Conservation (phyloP, 2,888 invertebrate genomes). For the Strigamia transsilvanica region DNA sequence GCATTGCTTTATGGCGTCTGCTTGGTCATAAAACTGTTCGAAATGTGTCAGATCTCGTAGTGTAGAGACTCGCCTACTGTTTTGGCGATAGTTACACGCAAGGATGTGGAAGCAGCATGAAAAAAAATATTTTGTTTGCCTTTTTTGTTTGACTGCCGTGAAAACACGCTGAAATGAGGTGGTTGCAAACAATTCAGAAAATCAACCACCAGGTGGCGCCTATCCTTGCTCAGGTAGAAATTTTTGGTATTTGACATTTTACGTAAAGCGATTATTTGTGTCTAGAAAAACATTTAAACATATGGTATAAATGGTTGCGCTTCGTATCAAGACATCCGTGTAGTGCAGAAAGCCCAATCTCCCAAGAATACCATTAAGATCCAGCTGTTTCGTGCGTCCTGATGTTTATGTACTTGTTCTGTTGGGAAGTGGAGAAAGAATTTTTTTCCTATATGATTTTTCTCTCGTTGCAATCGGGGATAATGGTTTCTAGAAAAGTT, state of each 20-base stretch:
- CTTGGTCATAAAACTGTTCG: constrained; percentile 50
- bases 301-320: constrained; percentile 38
- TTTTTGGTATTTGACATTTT: constrained; percentile 13
- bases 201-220: constrained; percentile 42
- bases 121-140: not conserved
- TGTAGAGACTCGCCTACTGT: constrained; percentile 29
- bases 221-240: constrained; percentile 10
- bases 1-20: constrained; percentile 53
- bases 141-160: not conserved
- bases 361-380: constrained; percentile 43
- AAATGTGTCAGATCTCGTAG: constrained; percentile 52
- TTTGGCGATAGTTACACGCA: not conserved
- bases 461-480: constrained; percentile 3
- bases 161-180: not conserved
- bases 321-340: constrained; percentile 31
- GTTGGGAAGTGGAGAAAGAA: constrained; percentile 49
- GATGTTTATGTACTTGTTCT: constrained; percentile 49
- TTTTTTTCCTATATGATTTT: constrained; percentile 28
- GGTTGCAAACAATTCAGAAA: not conserved
- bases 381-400: constrained; percentile 41
- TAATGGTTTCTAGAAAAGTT: constrained; percentile 39
- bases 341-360: constrained; percentile 36
- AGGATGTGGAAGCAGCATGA: not conserved
- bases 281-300: constrained; percentile 24
- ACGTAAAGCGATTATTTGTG: not conserved